Base-by-base conservation (phyloP, 92 coral and sea anemone genomes). In the Phenganax marumi region DNA sequence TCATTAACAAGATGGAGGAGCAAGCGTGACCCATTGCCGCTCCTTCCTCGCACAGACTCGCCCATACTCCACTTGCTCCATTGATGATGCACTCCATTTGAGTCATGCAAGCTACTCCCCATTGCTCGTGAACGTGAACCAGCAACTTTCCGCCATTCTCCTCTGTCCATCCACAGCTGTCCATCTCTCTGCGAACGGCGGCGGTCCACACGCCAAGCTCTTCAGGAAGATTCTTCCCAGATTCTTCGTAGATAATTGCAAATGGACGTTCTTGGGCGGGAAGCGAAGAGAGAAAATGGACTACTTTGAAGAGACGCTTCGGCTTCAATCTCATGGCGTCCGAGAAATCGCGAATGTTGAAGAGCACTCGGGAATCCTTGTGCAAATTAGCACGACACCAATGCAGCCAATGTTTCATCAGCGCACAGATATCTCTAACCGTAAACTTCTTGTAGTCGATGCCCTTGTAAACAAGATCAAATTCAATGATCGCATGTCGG, bases 21-120 rank as follows among this genome's bases (percentile, higher is more conserved):
- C 87, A 87, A 5, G 91, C 90, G 81, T 91, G 97, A 39, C 97
- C 97, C 88, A 91, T 83, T 50, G 91, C 81, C 2, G 93, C 94
- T 53, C 94, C 94, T 78, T 91, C 94, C 50, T 79, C 87, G 55
- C 92, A 87, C 54, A 91, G 81, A 56, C 97, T 89, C 50, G 94
- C 94, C 94, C 94, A 91, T 76, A 91, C 70, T 65, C 94, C 94
- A 63, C 81, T 84, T 0, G 97, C 97, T 68, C 97, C 97, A 76
- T 81, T 87, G 24, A 87, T 80, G 48, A 91, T 86, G 79, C 93
- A 90, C 50, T 90, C 93, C 80, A 91, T 62, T 64, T 91, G 93
- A 6, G 90, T 84, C 77, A 87, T 69, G 50, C 78, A 88, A 21
- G 79, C 84, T 26, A 83, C 48, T 13, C 89, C 92, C 97, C 97